phyloP scores from a whole-genome alignment of 2,113 vertebrate species.

The Ariopsis seemanni region DNA sequence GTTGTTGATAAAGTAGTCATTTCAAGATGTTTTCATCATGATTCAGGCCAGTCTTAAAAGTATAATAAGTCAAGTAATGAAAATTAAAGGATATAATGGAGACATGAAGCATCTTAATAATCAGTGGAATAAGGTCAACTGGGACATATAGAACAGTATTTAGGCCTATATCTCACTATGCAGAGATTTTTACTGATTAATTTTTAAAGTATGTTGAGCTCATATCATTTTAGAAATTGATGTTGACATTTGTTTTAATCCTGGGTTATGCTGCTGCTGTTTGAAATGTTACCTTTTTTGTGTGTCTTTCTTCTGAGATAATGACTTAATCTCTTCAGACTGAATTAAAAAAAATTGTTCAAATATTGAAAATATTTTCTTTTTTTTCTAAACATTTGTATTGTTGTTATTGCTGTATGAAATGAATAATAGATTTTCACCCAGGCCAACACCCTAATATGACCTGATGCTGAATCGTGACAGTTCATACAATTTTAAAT shows the following conservation, averaged over 20 bases:
- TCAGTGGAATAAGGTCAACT: not conserved
- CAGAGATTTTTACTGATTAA: not conserved
- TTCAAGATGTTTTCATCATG: not conserved
- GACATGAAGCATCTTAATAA: not conserved
- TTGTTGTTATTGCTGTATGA: no score
- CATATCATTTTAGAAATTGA: not conserved
- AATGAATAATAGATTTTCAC: no score
- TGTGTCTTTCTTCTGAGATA: not conserved
- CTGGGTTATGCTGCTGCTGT: not conserved
- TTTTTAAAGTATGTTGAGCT: not conserved
- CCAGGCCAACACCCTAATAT: no score
- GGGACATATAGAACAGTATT: not conserved
- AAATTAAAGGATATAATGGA: not conserved
- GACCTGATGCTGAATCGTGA: no score
- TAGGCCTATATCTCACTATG: not conserved
- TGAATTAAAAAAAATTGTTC: not conserved
- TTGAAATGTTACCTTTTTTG: not conserved
- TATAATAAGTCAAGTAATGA: not conserved
- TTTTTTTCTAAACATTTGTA: no score
- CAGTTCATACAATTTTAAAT: no score
- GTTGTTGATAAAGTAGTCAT: not conserved
- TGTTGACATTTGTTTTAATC: not conserved
- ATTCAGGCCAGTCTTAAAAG: not conserved
- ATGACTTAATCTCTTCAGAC: not conserved
- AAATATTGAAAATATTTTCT: not conserved